A percentile compares a stretch with the other conserved stretches of the same genome.
Evolutionary conservation across 2,797 vertebrate species (phyloP).

Genomic region (Pogoniulus pusillus): DNA sequence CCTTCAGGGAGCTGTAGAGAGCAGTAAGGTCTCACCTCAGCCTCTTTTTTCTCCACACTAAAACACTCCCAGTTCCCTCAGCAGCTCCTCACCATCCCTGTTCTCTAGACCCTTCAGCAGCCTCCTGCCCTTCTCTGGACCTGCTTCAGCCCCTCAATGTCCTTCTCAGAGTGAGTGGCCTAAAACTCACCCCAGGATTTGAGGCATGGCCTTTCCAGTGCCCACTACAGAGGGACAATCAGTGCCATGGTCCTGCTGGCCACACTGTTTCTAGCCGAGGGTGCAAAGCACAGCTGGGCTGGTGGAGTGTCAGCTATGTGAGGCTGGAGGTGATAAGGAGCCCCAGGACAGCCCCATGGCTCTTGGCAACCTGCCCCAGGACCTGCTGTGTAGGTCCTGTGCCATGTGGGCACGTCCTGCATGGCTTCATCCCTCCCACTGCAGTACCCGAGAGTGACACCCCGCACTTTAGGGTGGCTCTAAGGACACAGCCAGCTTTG

Average conservation of each 20-base stretch:
- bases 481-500: not conserved
- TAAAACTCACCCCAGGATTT: not conserved
- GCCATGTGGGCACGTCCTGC: rapidly evolving
- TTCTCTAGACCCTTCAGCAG: not conserved
- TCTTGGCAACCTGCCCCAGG: not conserved
- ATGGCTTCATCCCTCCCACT: not conserved
- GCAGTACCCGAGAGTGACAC: not conserved
- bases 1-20: not conserved
- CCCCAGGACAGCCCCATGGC: not conserved
- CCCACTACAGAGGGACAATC: too few species aligned
- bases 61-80: not conserved
- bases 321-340: not conserved
- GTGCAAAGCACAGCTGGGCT: rapidly evolving
- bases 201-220: too few species aligned
- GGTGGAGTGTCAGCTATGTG: not conserved
- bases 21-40: not conserved
- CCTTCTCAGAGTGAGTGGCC: not conserved
- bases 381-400: not conserved
- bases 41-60: not conserved
- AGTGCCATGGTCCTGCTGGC: not conserved
- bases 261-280: too few species aligned
- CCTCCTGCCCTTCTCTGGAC: not conserved
- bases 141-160: too few species aligned
- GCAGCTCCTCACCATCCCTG: not conserved
- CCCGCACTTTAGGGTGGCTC: rapidly evolving